Evolutionary conservation across 2,888 invertebrate genomes (phyloP).

Genomic region (Congeria kusceri): DNA sequence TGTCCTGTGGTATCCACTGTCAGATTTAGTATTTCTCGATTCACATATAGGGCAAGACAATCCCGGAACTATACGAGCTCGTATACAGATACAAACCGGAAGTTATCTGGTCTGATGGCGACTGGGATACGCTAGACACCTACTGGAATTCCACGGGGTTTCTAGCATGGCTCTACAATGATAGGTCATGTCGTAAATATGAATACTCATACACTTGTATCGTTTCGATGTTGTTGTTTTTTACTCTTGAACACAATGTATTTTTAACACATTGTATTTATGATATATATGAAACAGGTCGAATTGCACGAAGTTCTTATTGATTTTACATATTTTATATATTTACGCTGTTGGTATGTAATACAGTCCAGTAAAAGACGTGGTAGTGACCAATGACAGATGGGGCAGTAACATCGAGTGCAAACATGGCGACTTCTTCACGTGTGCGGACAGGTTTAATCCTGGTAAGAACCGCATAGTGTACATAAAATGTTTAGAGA

Average conservation of each 20-base stretch:
- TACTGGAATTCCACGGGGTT: slow-evolving; percentile 85
- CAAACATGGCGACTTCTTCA: slow-evolving; percentile 1
- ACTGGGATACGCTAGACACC: slow-evolving; percentile 91
- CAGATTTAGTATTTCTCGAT: slow-evolving; percentile 64
- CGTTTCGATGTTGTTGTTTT: too few species aligned
- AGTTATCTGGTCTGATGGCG: slow-evolving; percentile 86
- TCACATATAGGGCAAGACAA: slow-evolving; percentile 75
- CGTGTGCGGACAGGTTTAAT: slow-evolving; percentile 3
- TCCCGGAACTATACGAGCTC: slow-evolving; percentile 90
- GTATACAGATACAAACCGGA: slow-evolving; percentile 83
- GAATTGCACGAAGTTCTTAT: too few species aligned
- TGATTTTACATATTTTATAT: too few species aligned
- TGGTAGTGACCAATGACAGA: slow-evolving; percentile 1
- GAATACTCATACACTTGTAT: too few species aligned
- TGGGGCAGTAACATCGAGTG: not conserved
- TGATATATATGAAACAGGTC: too few species aligned
- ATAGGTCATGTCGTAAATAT: too few species aligned
- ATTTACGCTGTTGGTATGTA: too few species aligned
- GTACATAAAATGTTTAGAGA: too few species aligned
- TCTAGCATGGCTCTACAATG: slow-evolving; percentile 86
- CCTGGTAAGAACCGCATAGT: too few species aligned
- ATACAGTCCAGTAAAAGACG: slow-evolving; percentile 22
- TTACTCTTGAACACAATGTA: too few species aligned
- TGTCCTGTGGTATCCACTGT: too few species aligned
- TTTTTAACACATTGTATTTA: too few species aligned